phyloP scores from a whole-genome alignment of 2,113 vertebrate genomes.

The Pedionomus torquatus region DNA sequence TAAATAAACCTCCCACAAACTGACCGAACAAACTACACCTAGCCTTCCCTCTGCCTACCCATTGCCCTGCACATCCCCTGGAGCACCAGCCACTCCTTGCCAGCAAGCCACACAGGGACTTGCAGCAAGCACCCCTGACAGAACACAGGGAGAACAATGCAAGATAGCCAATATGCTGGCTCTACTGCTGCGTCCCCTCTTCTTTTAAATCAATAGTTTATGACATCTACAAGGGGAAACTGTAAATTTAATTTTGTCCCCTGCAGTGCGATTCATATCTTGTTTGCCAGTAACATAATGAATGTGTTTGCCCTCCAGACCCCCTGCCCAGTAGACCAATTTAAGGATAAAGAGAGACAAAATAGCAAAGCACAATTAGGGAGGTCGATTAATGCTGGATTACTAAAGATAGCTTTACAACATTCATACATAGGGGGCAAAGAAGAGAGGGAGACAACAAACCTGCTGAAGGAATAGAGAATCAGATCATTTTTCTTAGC shows the following conservation, averaged over 20 bases:
- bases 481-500: neutral
- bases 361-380: slow-evolving; percentile 73
- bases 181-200: slow-evolving; percentile 63
- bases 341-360: slow-evolving; percentile 76
- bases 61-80: neutral
- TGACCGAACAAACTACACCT: neutral
- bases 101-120: neutral
- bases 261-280: slow-evolving; percentile 76
- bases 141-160: neutral
- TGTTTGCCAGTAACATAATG: slow-evolving; percentile 78
- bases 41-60: neutral
- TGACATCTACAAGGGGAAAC: slow-evolving; percentile 80
- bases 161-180: neutral
- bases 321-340: slow-evolving; percentile 73
- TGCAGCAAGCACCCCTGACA: neutral
- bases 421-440: neutral
- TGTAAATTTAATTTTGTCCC: slow-evolving; percentile 84
- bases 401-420: slow-evolving; percentile 67
- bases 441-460: neutral
- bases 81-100: neutral
- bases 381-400: slow-evolving; percentile 72
- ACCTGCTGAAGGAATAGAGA: slow-evolving; percentile 16
- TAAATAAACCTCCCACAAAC: neutral
- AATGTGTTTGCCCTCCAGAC: slow-evolving; percentile 79
- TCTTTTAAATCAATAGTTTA: slow-evolving; percentile 82